phyloP scores from a whole-genome alignment of 92 coral and sea anemone genomes.

The Heliopora coerulea region DNA sequence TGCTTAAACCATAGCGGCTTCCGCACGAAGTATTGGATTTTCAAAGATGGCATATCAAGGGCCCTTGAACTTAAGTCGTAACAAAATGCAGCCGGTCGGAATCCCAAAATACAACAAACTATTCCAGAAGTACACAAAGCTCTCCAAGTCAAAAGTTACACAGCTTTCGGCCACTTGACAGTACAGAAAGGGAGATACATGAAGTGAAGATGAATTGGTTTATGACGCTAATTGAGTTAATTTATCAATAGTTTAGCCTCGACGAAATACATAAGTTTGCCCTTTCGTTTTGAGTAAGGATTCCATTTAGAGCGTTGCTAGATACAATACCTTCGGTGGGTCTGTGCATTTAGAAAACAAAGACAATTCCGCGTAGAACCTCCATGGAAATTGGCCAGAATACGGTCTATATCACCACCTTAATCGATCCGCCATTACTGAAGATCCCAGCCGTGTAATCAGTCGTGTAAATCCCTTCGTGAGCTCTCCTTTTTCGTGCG shows the following conservation, averaged over 20 bases:
- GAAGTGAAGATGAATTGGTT: background rate
- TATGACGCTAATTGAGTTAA: background rate
- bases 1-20: no score
- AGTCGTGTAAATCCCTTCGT: background rate
- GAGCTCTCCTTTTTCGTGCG: background rate
- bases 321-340: conserved; percentile 23
- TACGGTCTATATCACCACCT: background rate
- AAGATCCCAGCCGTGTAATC: background rate
- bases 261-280: background rate
- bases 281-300: background rate
- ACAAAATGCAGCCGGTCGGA: no score
- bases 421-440: background rate
- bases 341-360: conserved; percentile 39
- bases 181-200: background rate
- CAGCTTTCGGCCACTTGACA: background rate
- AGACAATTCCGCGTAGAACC: background rate
- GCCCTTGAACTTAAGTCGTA: no score
- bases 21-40: no score
- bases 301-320: background rate
- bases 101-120: background rate
- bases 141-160: background rate
- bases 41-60: no score
- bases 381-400: background rate
- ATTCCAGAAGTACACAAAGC: background rate
- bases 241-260: background rate